These are phyloP conservation scores for Epinotia bilunana DNA, from an alignment of 2,888 invertebrate species.

Conservation along the genomic window DNA sequence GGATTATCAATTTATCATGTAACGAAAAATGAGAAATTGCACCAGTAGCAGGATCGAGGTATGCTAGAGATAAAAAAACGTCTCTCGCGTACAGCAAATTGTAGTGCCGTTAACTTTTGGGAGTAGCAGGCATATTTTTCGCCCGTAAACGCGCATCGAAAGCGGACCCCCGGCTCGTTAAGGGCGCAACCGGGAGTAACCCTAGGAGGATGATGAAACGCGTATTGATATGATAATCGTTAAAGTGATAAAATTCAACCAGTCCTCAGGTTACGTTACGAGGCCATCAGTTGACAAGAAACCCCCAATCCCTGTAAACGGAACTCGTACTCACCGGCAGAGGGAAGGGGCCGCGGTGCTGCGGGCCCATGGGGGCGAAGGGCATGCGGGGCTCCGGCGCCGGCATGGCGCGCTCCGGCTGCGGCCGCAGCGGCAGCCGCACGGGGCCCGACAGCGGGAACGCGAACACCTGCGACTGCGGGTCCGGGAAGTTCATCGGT, in stretches of 20 bases:
- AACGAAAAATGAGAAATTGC: too few species aligned
- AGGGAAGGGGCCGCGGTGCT: conserved; percentile 72
- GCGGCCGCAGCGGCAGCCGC: conserved; percentile 75
- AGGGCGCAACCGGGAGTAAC: too few species aligned
- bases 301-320: neutral
- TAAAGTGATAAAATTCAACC: neutral
- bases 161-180: too few species aligned
- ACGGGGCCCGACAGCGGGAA: conserved; percentile 80
- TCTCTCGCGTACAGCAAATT: too few species aligned
- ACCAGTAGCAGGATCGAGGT: too few species aligned
- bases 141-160: too few species aligned
- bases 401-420: conserved; percentile 64
- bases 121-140: neutral
- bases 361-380: conserved; percentile 59
- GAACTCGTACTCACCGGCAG: conserved; percentile 69
- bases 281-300: neutral
- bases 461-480: conserved; percentile 80
- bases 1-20: too few species aligned
- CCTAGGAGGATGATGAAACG: too few species aligned
- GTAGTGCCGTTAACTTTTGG: too few species aligned
- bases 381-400: conserved; percentile 65
- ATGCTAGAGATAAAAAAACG: too few species aligned
- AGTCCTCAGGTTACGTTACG: too few species aligned
- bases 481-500: conserved; percentile 76
- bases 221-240: neutral